Evolutionary conservation across 2,113 vertebrate genomes (phyloP), one percentile per base, ranked within the genome.

Genomic region (Brienomyrus brachyistius): DNA sequence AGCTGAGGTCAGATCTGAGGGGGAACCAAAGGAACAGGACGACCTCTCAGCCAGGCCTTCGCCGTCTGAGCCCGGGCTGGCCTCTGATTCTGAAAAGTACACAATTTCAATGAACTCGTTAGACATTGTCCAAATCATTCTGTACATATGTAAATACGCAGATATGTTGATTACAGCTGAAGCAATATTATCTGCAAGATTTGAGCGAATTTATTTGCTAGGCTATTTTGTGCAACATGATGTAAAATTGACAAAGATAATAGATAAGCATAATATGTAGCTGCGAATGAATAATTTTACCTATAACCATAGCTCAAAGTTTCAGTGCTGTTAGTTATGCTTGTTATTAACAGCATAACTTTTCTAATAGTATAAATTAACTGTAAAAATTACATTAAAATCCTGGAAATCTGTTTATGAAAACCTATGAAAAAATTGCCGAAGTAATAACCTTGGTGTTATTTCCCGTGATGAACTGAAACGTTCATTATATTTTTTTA

Each of bases 41-140:
- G 98, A 98, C 92, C 97, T 95, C 93, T 99, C 98, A 6, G 98
- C 95, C 93, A 99, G 92, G 77, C 96, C 98, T 92, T 99, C 98
- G 0, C 97, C 97, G 93, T 99, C 98, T 2, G 98, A 99, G 89
- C 97, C 97, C 8, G 97, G 97, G 93, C 98, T 99, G 93, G 98
- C 97, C 92, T 99, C 98, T 0, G 98, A 99, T 93, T 99, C 98
- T 99, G 95, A 52, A 94, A 93, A 89, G 40, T 54, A 70, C 27
- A 83, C 10, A 31, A 8, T 88, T 70, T 31, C 62, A 70, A 70
- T 70, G n/a, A 31, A 70, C 62, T 70, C n/a, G 27, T 70, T 70
- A 70, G 62, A 70, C 62, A 70, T 31, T 70, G 62, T 70, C 62
- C 62, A 70, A 31, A 70, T 70, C 10, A 70, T 70, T 31, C 8